Evolutionary conservation across 2,797 vertebrate species (phyloP).

Genomic region (Aulostomus chinensis): DNA sequence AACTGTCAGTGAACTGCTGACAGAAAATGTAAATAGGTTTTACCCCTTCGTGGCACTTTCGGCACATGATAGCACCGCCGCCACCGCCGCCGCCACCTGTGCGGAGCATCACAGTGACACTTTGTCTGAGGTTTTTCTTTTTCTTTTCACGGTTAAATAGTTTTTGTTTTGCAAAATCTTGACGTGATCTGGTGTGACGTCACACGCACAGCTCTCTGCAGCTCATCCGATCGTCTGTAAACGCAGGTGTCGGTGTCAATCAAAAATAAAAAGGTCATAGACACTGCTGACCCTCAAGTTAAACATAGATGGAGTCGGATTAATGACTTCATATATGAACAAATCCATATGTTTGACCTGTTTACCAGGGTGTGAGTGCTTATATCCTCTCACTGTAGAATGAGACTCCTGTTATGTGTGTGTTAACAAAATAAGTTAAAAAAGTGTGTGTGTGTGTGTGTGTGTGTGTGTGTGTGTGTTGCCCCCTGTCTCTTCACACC

Average conservation of each 20-base stretch:
- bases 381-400: constrained; percentile 2
- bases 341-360: constrained; percentile 35
- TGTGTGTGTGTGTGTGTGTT: background rate
- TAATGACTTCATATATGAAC: constrained; percentile 43
- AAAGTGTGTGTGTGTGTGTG: background rate
- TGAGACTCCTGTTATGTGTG: constrained; percentile 7
- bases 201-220: background rate
- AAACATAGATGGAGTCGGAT: constrained; percentile 54
- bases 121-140: constrained; percentile 8
- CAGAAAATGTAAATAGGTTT: constrained; percentile 68
- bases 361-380: constrained; percentile 28
- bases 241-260: constrained; percentile 55
- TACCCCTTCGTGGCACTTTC: constrained; percentile 58
- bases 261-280: constrained; percentile 27
- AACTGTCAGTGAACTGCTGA: constrained; percentile 52
- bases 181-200: background rate
- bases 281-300: constrained; percentile 51
- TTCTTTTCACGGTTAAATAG: too few relatives aligned
- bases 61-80: constrained; percentile 48
- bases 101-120: constrained; percentile 30
- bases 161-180: too few relatives aligned
- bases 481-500: constrained; percentile 60
- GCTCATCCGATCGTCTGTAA: constrained; percentile 22
- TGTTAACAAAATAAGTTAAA: constrained; percentile 16
- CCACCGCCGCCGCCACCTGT: constrained; percentile 68